Conservation (phyloP, 1,140 invertebrate genomes). For the Plectrocnemia conspersa region DNA sequence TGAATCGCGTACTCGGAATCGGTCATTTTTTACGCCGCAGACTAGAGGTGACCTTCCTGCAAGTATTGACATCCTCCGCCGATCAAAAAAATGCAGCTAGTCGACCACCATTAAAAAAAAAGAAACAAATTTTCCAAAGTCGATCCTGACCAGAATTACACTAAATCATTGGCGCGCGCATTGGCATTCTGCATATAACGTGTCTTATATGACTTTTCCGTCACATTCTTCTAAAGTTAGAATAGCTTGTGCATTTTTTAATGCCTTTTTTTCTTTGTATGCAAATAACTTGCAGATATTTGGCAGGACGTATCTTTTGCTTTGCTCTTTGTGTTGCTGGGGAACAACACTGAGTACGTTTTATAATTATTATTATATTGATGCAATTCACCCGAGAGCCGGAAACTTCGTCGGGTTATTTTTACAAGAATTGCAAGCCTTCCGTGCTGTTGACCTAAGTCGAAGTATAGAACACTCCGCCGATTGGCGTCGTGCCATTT, state of each 20-base stretch:
- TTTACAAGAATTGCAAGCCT: background rate
- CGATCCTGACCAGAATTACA: too few relatives aligned
- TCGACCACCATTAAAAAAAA: too few relatives aligned
- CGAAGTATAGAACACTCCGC: too few relatives aligned
- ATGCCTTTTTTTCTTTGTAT: slow-evolving; percentile 4
- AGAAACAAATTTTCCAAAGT: too few relatives aligned
- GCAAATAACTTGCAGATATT: too few relatives aligned
- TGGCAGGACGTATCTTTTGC: background rate
- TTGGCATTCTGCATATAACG: too few relatives aligned
- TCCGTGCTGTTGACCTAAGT: too few relatives aligned
- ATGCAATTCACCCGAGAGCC: background rate
- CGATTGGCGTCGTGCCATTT: background rate
- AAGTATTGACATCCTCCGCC: slow-evolving; percentile 20
- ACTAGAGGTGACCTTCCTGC: slow-evolving; percentile 22
- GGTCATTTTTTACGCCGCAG: slow-evolving; percentile 18
- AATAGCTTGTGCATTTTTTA: background rate
- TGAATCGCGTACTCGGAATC: slow-evolving; percentile 6
- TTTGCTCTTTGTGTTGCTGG: too few relatives aligned
- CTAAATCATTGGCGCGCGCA: too few relatives aligned
- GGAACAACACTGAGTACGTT: too few relatives aligned
- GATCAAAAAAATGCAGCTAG: background rate
- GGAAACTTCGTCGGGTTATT: background rate
- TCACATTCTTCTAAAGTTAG: background rate
- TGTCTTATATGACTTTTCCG: slow-evolving; percentile 2
- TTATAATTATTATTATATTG: background rate